Evolutionary conservation across 1,140 invertebrate genomes (phyloP), one percentile per base, ranked within the genome.

Genomic region (Harpegnathos saltator): DNA sequence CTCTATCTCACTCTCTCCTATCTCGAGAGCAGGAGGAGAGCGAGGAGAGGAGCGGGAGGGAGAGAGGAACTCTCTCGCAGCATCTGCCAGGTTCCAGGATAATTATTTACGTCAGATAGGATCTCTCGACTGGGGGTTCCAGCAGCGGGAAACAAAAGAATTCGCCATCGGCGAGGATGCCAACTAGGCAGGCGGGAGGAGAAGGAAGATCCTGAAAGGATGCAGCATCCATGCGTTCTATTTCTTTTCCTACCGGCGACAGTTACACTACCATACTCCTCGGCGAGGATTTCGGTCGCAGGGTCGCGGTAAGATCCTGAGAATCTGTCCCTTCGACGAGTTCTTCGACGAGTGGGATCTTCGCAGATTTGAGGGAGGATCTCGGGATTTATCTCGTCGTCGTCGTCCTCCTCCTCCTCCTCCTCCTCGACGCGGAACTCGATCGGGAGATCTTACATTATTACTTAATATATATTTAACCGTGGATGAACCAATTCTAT

Each of bases 51-150:
- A 58, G 63, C 7, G 44, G 68, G 50, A 5, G 14, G 24, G 44
- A 58, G 63, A 14, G 44, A 19, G 52, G 22, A 80, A 65, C 56
- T 63, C 38, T 80, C 65, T 88, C 74, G 90, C 85, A 89, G 89
- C 91, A 91, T 91, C 88, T 92, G 91, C 89, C 84, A 87, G 88
- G 58, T 78, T 89, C 75, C 86, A 93, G 91, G 92, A 94, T 94
- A 94, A 94, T 94, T 94, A 94, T 94, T 94, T 94, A 94, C 91
- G 91, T 90, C 88, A 91, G 93, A 94, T 94, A 94, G 92, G 90
- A 94, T 94, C 93, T 94, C 93, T 93, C 84, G 90, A 87, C 90
- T 85, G 90, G 86, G 38, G 90, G 89, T 90, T 90, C 90, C 85
- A 85, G 78, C 38, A 74, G 71, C 86, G 89, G 90, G 91, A 94